phyloP scores from a whole-genome alignment of 2,113 vertebrate species.

The Nestor notabilis region DNA sequence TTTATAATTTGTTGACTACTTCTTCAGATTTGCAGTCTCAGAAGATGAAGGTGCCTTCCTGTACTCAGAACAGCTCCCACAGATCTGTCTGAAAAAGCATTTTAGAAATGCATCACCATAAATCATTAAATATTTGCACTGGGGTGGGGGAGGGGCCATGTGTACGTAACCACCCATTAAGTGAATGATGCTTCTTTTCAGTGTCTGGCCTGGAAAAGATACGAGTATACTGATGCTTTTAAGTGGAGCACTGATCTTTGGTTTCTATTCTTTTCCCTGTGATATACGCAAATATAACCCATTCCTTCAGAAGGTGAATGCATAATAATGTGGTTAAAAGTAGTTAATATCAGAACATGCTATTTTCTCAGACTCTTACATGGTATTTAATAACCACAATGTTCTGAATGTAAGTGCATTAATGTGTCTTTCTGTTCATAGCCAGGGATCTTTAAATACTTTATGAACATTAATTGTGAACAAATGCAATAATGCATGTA shows the following conservation, averaged over 20 bases:
- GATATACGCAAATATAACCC: not conserved
- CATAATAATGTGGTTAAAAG: not conserved
- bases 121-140: not conserved
- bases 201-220: not conserved
- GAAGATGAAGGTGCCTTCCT: not conserved
- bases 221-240: not conserved
- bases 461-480: not conserved
- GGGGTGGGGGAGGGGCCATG: not conserved
- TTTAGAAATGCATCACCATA: not conserved
- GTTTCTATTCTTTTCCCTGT: not conserved
- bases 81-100: not conserved
- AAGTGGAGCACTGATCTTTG: not conserved
- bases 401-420: not conserved
- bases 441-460: not conserved
- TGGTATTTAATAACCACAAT: not conserved
- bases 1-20: not conserved
- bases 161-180: not conserved
- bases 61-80: not conserved
- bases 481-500: rapidly evolving
- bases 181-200: not conserved
- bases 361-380: not conserved
- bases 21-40: not conserved
- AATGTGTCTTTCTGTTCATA: not conserved
- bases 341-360: not conserved
- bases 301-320: not conserved